Evolutionary conservation across 2,113 vertebrate species (phyloP), one percentile per base, ranked within the genome.

Genomic region (Passer domesticus): DNA sequence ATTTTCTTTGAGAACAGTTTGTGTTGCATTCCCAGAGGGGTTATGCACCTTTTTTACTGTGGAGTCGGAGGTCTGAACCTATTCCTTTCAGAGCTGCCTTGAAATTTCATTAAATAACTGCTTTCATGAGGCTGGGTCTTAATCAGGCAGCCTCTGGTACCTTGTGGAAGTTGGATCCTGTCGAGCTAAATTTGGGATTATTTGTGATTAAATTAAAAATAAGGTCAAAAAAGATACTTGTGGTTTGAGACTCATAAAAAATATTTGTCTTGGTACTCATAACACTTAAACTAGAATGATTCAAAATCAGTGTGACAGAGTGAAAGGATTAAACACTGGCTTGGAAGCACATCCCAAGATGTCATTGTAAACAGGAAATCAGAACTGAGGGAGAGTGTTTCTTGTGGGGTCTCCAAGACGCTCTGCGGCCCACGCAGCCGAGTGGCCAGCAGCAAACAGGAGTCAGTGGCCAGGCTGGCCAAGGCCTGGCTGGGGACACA

Each of bases 321-420:
- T 92, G 58, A 92, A 84, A 93, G 80, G 90, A 95, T 94, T 93
- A 95, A 96, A 86, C 62, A 41, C 50, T 70, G 92, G 56, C 80
- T 96, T 96, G 96, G 95, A 95, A 95, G 74, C 80, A 89, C n/a
- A 94, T 93, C 86, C 73, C 89, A 84, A 87, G 95, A 84, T 12
- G 49, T 96, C 91, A 89, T 15, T 78, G 94, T 97, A 97, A 97
- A 97, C 96, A 97, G 96, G 95, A 97, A 97, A 96, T 94, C 80
- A 81, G 44, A 85, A 60, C 47, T 25, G 83, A 96, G 96, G 90
- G 68, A 80, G 89, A 93, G 91, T 95, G 64, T 95, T 95, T 91
- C 91, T 97, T 49, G 23, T 75, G 89, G 92, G 94, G 92, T 96
- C 92, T 89, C 83, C 1, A 7, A 70, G 73, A 63, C 4, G 13